Conservation (phyloP, 2,113 vertebrate species). For the Phyllostomus hastatus region DNA sequence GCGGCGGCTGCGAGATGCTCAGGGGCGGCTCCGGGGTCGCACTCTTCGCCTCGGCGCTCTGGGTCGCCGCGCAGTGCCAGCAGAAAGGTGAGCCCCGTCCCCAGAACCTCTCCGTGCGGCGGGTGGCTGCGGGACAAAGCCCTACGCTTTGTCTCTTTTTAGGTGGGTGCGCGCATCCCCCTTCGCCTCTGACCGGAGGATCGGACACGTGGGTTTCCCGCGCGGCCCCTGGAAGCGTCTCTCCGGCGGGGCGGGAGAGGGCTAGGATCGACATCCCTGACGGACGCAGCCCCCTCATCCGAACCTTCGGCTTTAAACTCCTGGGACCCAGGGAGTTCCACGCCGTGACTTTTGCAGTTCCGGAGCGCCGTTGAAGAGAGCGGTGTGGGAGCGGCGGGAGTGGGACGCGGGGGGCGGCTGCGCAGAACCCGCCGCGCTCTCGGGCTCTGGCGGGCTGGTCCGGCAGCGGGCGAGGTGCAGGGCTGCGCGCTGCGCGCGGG, state of each 20-base stretch:
- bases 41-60: slow-evolving; percentile 64
- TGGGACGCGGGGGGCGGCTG: background rate
- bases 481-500: too few relatives aligned
- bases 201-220: background rate
- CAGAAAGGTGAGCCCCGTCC: slow-evolving; percentile 79
- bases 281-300: background rate
- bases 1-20: slow-evolving; percentile 28
- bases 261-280: background rate
- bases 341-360: background rate
- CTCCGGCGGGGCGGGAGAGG: too few relatives aligned
- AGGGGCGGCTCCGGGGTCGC: background rate
- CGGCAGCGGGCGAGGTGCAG: background rate
- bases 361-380: background rate
- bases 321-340: background rate
- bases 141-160: background rate
- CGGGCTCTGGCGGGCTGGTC: background rate
- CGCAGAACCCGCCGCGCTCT: background rate
- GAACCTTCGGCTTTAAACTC: background rate
- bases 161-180: background rate
- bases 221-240: background rate
- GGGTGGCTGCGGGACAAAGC: slow-evolving; percentile 47
- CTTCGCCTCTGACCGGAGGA: background rate
- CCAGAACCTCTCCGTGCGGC: background rate
- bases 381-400: background rate
- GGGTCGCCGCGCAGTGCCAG: slow-evolving; percentile 70